Base-by-base conservation (phyloP, 2,888 invertebrate genomes). In the Hemithea aestivaria region DNA sequence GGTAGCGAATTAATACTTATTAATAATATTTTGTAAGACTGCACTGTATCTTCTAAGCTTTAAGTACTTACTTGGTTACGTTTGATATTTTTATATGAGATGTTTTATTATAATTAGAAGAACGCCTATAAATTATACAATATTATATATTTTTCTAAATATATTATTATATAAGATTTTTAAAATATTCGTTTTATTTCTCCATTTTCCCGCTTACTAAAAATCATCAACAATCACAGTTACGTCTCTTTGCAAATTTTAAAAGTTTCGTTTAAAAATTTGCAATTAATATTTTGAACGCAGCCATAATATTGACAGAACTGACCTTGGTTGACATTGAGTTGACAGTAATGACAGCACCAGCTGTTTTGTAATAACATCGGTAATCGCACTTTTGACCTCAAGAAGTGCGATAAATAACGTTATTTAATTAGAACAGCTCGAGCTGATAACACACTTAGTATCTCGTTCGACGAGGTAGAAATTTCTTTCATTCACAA, bases 321-420 rank as follows among this genome's bases (percentile, higher is more conserved):
- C 22, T 51, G 55, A 55, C 57, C 53, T 57, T 57, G 49, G 31
- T 40, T 62, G 66, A 64, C 66, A 58, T 58, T 65, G 53, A 10
- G 31, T 42, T 52, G 60, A 54, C 56, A 52, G 42, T 52, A 40
- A 26, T 10, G 20, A 21, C 22, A 6, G 5, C 27, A 35, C 35
- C 41, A 49, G 49, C 51, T 45, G 45, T 39, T 45, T 43, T 40
- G 23, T 28, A 29, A 30, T 12, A 44, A 46, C 45, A 34, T 41
- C 35, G 26, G 35, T 50, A 53, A 52, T 63, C 59, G 50, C 48
- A 45, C 45, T 42, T 46, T 56, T 72, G 77, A 75, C 79, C 80
- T 73, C 66, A 63, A 51, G 67, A 67, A 66, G 63, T 53, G 42
- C 40, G 65, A 70, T 73, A 73, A 59, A 48, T 54, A 50, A 53